Evolutionary conservation across 2,113 vertebrate species (phyloP), one percentile per base, ranked within the genome.

Genomic region (Hydrochoerus hydrochaeris): DNA sequence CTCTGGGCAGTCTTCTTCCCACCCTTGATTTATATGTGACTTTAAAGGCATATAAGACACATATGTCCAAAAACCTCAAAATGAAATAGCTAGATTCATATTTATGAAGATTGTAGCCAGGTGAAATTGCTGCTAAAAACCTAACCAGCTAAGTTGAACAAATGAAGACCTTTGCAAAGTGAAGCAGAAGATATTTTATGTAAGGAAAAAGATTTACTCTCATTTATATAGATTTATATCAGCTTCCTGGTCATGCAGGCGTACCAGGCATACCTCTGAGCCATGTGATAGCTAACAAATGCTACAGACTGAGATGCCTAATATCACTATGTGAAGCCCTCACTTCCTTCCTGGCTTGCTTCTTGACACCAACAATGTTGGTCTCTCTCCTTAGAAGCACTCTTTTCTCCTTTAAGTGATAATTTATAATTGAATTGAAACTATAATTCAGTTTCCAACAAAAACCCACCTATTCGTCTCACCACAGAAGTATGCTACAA

Each of bases 151-250:
- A 91, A 88, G 71, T 63, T 84, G 14, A 85, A 35, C 28, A 88
- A 88, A 88, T 46, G n/a, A 73, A 96, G 93, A 60, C 14, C 75
- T 88, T 2, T 69, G 49, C 75, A 91, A 96, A 6, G 1, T 75
- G 7, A 93, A 75, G 46, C 65, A 65, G 41, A 90, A 85, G 73
- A 91, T 0, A 65, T 35, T 38, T 16, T 44, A 49, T 85, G 14
- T 41, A 19, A 20, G 8, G 49, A 60, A 95, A 85, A 73, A 7
- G 38, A 88, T 81, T 88, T 11, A 41, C 17, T 73, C 35, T 54
- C 41, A n/a, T 38, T 78, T n/a, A 35, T 30, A 87, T 63, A 93
- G 69, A 89, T 41, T 85, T 32, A 67, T 30, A 22, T 57, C 54
- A 49, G 14, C 20, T 54, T 17, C 32, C 16, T 38, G 63, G 28